Conservation (phyloP, 2,113 vertebrate genomes). For the Boulengeromyrus knoepffleri region DNA sequence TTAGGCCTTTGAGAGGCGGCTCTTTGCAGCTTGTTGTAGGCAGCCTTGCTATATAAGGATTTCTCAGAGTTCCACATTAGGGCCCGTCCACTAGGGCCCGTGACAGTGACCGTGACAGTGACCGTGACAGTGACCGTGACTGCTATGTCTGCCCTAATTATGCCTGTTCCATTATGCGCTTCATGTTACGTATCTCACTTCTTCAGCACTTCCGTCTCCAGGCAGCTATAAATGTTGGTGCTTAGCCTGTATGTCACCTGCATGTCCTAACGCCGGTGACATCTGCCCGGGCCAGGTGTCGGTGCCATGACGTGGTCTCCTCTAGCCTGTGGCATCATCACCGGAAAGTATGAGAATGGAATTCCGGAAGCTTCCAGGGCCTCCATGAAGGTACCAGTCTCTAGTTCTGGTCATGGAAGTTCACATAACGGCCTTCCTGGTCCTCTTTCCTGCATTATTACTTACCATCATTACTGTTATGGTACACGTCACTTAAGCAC, state of each 20-base stretch:
- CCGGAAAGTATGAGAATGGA: conserved; percentile 93
- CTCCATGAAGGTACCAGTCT: conserved; percentile 79
- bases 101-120: background rate
- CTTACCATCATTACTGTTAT: background rate
- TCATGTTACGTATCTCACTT: background rate
- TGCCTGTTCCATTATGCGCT: background rate
- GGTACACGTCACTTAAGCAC: background rate
- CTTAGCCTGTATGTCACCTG: background rate
- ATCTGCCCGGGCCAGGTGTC: conserved; percentile 67
- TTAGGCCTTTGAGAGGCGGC: background rate
- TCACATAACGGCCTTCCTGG: background rate
- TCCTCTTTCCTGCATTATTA: background rate
- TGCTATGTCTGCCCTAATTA: background rate
- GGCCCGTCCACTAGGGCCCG: too few relatives aligned
- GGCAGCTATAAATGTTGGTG: background rate
- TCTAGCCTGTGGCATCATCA: conserved; percentile 93
- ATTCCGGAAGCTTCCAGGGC: conserved; percentile 92
- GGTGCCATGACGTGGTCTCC: conserved; percentile 99
- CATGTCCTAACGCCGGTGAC: background rate
- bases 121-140: background rate
- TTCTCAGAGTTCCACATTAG: background rate
- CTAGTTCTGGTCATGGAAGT: background rate
- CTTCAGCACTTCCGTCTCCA: background rate
- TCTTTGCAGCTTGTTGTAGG: background rate
- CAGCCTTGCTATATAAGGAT: background rate